These are phyloP conservation scores for Oligia fasciuncula DNA, from an alignment of 2,888 invertebrate genomes.

Conservation along the genomic window DNA sequence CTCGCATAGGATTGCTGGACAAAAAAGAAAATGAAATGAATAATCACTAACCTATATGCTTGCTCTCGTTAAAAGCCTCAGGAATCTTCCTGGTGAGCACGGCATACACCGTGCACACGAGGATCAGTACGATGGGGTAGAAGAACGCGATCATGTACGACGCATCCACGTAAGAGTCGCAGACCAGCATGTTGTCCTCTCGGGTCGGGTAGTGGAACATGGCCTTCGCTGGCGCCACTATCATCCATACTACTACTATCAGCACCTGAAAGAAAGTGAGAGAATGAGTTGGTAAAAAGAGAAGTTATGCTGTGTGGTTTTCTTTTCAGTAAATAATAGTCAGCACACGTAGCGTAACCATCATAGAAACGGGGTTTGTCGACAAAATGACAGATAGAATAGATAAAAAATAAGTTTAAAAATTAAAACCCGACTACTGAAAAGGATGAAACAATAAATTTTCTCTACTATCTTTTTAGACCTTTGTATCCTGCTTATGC, in stretches of 20 bases:
- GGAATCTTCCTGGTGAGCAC: constrained; percentile 98
- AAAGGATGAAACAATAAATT: too few species aligned
- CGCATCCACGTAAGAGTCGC: constrained; percentile 97
- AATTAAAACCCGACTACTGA: too few species aligned
- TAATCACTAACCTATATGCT: constrained; percentile 93
- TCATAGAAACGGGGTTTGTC: too few species aligned
- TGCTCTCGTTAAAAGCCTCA: constrained; percentile 99
- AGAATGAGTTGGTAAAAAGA: neutral
- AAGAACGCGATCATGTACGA: constrained; percentile 98
- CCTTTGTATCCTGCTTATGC: too few species aligned
- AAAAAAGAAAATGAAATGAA: neutral
- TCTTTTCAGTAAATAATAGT: neutral
- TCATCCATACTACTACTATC: constrained; percentile 97
- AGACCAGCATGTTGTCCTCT: constrained; percentile 97
- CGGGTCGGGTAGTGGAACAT: constrained; percentile 97
- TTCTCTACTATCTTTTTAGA: too few species aligned
- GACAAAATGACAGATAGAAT: too few species aligned
- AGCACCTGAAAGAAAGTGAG: constrained; percentile 90
- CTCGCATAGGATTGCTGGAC: neutral
- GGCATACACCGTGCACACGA: constrained; percentile 98
- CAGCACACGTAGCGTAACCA: neutral
- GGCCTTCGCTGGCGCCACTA: constrained; percentile 96
- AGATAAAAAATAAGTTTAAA: too few species aligned
- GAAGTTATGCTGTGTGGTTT: neutral
- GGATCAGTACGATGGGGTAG: constrained; percentile 97